A percentile compares a stretch with the other conserved stretches of the same genome.
Evolutionary conservation across 2,888 invertebrate species (phyloP).

Genomic region (Eremobia ochroleuca): DNA sequence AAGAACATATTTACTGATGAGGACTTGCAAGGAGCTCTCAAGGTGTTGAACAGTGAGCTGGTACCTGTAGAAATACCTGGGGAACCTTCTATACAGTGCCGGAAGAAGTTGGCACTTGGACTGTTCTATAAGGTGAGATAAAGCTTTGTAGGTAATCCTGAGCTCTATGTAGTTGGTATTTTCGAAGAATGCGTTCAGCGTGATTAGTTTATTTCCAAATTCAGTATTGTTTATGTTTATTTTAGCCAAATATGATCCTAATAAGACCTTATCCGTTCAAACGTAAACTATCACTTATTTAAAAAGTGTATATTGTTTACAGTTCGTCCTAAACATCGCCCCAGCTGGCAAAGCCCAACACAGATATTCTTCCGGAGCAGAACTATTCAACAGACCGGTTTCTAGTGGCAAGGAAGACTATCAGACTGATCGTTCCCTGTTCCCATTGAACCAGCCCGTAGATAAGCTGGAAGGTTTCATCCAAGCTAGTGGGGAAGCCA

Average conservation of each 20-base stretch:
- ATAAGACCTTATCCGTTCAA: too few species aligned
- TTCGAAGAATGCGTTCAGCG: background rate
- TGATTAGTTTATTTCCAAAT: background rate
- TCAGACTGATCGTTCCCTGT: slow-evolving; percentile 91
- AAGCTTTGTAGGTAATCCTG: background rate
- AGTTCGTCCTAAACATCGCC: slow-evolving; percentile 91
- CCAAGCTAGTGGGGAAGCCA: slow-evolving; percentile 93
- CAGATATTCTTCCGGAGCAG: slow-evolving; percentile 88
- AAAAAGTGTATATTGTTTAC: slow-evolving; percentile 20
- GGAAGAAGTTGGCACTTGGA: slow-evolving; percentile 93
- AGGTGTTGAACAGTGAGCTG: slow-evolving; percentile 91
- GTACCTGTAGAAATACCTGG: slow-evolving; percentile 92
- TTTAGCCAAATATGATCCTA: too few species aligned
- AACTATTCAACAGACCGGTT: slow-evolving; percentile 89
- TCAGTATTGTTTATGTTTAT: background rate
- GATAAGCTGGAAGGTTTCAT: slow-evolving; percentile 91
- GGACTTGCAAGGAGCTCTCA: slow-evolving; percentile 88
- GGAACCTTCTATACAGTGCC: slow-evolving; percentile 92
- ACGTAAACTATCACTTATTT: background rate
- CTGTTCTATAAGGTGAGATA: slow-evolving; percentile 94
- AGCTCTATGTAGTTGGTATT: background rate
- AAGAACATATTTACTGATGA: slow-evolving; percentile 83
- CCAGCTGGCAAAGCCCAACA: slow-evolving; percentile 81
- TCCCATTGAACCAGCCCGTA: slow-evolving; percentile 93
- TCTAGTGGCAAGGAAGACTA: slow-evolving; percentile 91